A percentile compares a stretch with the other conserved stretches of the same genome.
Evolutionary conservation across 1,140 invertebrate genomes (phyloP).

Genomic region (Mactra quadrangularis): DNA sequence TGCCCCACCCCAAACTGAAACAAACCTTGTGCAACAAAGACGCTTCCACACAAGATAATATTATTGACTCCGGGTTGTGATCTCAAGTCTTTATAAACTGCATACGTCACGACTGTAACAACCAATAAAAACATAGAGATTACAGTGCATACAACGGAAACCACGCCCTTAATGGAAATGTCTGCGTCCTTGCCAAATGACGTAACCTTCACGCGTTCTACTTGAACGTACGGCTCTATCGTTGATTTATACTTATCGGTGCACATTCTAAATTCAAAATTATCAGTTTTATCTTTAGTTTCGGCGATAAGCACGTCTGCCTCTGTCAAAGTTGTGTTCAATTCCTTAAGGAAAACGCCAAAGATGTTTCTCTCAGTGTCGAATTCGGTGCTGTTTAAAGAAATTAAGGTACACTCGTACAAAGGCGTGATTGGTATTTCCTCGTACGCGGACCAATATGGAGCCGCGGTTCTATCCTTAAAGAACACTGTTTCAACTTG

Average conservation of each 20-base stretch:
- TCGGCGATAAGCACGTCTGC: not conserved
- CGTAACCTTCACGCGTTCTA: not conserved
- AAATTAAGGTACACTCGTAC: not conserved
- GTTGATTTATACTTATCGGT: not conserved
- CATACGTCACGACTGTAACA: conserved; percentile 81
- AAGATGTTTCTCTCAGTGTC: not conserved
- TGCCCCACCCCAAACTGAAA: conserved; percentile 79
- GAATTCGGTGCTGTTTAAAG: not conserved
- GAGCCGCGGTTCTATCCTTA: no score
- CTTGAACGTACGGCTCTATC: not conserved
- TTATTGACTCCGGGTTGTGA: conserved; percentile 84
- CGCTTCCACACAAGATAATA: conserved; percentile 79
- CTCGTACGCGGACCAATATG: no score
- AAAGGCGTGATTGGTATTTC: not conserved
- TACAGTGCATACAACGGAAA: conserved; percentile 75
- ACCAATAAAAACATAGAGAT: conserved; percentile 81
- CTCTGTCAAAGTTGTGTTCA: not conserved
- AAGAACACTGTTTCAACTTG: no score
- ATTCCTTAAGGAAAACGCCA: not conserved
- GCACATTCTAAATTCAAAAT: conserved; percentile 9
- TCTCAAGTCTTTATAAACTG: conserved; percentile 79
- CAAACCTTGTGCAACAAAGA: conserved; percentile 82
- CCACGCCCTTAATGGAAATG: not conserved
- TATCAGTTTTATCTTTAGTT: not conserved
- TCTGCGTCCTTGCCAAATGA: no score